phyloP scores from a whole-genome alignment of 2,113 vertebrate genomes.

The Odocoileus virginianus region DNA sequence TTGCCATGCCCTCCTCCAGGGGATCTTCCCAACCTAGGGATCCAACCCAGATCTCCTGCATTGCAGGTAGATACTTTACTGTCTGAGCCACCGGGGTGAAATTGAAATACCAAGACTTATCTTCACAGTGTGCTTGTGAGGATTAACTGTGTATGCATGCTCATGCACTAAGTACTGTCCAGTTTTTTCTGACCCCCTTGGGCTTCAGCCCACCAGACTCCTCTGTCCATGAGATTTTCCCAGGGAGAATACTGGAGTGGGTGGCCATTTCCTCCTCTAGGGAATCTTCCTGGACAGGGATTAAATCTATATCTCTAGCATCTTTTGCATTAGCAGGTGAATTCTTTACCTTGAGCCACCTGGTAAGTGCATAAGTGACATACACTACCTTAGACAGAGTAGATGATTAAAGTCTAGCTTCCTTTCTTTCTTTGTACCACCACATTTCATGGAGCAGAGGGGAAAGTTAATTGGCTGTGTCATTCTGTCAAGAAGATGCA shows the following conservation, averaged over 20 bases:
- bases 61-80: not conserved
- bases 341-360: not conserved
- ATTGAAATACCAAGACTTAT: not conserved
- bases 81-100: rapidly evolving
- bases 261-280: not conserved
- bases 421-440: not conserved
- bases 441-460: not conserved
- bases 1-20: not conserved
- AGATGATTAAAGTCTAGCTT: not conserved
- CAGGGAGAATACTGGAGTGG: not conserved
- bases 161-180: not conserved
- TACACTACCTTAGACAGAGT: not conserved
- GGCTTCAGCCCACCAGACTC: not conserved
- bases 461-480: constrained; percentile 7
- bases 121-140: not conserved
- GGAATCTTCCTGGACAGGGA: not conserved
- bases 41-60: not conserved
- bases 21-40: not conserved
- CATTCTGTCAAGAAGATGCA: constrained; percentile 5
- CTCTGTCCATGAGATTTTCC: not conserved
- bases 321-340: not conserved
- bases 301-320: not conserved
- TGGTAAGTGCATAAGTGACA: not conserved
- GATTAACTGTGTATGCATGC: not conserved
- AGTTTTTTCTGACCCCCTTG: not conserved